Conservation (phyloP, 2,113 vertebrate genomes). For the Microcebus griseorufus region DNA sequence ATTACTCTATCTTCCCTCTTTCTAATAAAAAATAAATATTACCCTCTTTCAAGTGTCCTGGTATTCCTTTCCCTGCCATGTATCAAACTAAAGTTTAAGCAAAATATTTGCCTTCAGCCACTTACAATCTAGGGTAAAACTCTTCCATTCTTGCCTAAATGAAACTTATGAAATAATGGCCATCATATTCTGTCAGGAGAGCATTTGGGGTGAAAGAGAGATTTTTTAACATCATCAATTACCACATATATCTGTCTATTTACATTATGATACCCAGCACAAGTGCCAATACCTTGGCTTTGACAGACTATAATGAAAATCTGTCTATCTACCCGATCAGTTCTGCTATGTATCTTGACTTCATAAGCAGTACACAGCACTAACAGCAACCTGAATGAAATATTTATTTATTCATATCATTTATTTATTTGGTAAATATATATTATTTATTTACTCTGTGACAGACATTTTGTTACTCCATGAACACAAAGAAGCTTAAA, state of each 20-base stretch:
- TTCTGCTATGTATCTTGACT: background rate
- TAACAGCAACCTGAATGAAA: background rate
- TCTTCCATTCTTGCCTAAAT: background rate
- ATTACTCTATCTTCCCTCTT: background rate
- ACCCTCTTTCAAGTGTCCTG: background rate
- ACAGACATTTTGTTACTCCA: background rate
- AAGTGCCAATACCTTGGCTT: background rate
- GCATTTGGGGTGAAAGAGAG: background rate
- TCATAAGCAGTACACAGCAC: background rate
- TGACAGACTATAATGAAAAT: background rate
- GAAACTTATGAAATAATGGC: background rate
- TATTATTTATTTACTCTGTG: background rate
- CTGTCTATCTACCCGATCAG: background rate
- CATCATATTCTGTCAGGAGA: background rate
- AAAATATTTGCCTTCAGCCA: background rate
- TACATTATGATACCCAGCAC: background rate
- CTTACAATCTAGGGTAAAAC: background rate
- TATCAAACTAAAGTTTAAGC: background rate
- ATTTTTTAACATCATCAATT: background rate
- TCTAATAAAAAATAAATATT: background rate
- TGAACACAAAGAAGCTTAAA: background rate
- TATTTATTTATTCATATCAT: background rate
- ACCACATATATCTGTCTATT: background rate
- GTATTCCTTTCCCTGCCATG: background rate
- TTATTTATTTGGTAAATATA: background rate